A percentile compares a stretch with the other conserved stretches of the same genome.
These are phyloP conservation scores for Tonatia bakeri DNA, from an alignment of 2,113 vertebrate species.

Conservation along the genomic window DNA sequence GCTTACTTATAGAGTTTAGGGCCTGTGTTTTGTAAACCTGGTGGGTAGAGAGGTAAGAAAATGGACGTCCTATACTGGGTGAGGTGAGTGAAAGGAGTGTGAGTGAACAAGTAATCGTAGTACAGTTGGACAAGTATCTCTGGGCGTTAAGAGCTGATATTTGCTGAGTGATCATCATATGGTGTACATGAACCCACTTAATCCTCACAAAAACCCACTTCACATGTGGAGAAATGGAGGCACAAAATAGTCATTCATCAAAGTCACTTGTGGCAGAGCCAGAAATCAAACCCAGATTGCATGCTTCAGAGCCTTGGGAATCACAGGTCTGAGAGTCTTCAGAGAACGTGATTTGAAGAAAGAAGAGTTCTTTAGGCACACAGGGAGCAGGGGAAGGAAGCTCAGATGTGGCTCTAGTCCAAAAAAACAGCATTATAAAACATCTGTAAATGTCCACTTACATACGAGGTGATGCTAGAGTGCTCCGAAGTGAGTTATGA, in stretches of 20 bases:
- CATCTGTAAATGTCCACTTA: background rate
- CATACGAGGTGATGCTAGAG: background rate
- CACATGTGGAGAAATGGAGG: background rate
- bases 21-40: background rate
- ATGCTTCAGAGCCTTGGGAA: background rate
- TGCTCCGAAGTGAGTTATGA: background rate
- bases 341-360: background rate
- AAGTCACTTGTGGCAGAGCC: background rate
- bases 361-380: background rate
- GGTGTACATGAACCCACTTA: background rate
- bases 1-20: background rate
- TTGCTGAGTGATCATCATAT: background rate
- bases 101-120: background rate
- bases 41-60: background rate
- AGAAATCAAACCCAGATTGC: background rate
- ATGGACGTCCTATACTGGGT: background rate
- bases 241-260: background rate
- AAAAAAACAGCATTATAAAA: background rate
- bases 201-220: background rate
- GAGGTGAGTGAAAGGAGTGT: background rate
- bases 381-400: background rate
- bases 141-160: background rate
- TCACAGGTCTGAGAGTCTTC: background rate
- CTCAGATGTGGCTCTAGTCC: background rate
- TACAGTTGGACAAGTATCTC: background rate